Base-by-base conservation (phyloP, 1,140 invertebrate genomes). In the Meloidogyne floridensis region DNA sequence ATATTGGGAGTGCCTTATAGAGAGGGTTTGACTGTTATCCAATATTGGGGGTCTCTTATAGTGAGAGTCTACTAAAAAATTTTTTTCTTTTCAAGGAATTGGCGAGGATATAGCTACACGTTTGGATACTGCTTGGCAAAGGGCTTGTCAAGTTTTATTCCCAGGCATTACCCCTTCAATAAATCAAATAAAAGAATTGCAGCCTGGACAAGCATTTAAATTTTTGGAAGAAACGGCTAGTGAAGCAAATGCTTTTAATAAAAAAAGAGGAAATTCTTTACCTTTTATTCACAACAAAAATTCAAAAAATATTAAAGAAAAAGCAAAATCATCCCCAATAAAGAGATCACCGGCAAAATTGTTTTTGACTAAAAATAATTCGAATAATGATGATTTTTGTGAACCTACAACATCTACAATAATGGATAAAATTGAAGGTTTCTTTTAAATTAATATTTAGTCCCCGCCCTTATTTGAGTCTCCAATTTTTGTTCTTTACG, bases 41-140 rank as follows among this genome's bases (percentile, higher is more conserved):
- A 32, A 32, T 32, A 32, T 32, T 32, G 32, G 32, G 32, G 32
- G 20, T 75, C 11, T 73, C 3, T 73, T 13, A 53, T 15, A 73
- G 73, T 78, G 32, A 73, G 9, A 78, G 56, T n/a, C 32, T 3
- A n/a, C 42, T 43, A 20, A 47, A 53, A 71, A 78, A 82, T 18
- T 54, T 71, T 72, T 69, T 32, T n/a, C 51, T 79, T 20, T 72
- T 86, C 15, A 42, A 88, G 86, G 86, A 7, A 88, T 87, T 70
- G 86, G 86, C n/a, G 87, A 88, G 43, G 69, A 88, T 72, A 88
- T 87, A 73, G 86, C 86, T 13, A 87, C 87, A 15, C 85, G 84
- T 13, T 72, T 86, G 18, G 83, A 87, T 59, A 18, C 87, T 56
- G 81, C 85, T n/a, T 85, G 83, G 85, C 72, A 84, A 70, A 78